Conservation (phyloP, 2,888 invertebrate species). For the Drosophila koepferae region DNA sequence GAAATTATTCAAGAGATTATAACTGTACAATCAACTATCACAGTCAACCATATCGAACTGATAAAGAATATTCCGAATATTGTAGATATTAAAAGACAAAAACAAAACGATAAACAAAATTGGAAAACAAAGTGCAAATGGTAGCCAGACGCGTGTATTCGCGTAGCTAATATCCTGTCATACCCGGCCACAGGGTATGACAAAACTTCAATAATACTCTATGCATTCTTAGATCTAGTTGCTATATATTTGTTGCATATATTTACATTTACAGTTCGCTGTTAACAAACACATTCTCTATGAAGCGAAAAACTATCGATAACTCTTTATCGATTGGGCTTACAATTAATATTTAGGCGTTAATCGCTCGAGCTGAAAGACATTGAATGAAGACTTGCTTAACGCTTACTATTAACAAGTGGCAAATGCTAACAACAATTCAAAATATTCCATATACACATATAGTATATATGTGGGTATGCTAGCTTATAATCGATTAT, state of each 20-base stretch:
- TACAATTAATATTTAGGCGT: conserved; percentile 30
- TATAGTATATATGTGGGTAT: neutral
- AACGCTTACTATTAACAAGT: conserved; percentile 59
- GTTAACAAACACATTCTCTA: conserved; percentile 43
- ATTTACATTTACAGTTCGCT: conserved; percentile 53
- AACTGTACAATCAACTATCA: conserved; percentile 85
- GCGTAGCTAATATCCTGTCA: conserved; percentile 34
- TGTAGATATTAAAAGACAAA: neutral
- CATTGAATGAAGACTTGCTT: conserved; percentile 40
- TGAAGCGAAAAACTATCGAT: conserved; percentile 54
- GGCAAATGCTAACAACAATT: conserved; percentile 73
- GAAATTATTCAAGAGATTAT: conserved; percentile 75
- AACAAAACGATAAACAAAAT: neutral
- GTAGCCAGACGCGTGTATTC: neutral
- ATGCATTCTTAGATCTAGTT: conserved; percentile 20
- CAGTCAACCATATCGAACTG: conserved; percentile 83
- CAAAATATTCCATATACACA: conserved; percentile 42
- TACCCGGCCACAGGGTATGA: neutral
- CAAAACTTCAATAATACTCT: conserved; percentile 14
- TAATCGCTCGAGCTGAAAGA: conserved; percentile 36
- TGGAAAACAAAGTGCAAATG: conserved; percentile 34
- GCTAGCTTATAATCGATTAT: conserved; percentile 24
- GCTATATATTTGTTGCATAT: conserved; percentile 15
- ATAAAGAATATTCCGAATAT: conserved; percentile 41
- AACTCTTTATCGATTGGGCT: conserved; percentile 16